Evolutionary conservation across 2,113 vertebrate species (phyloP).

Genomic region (Alethe diademata): DNA sequence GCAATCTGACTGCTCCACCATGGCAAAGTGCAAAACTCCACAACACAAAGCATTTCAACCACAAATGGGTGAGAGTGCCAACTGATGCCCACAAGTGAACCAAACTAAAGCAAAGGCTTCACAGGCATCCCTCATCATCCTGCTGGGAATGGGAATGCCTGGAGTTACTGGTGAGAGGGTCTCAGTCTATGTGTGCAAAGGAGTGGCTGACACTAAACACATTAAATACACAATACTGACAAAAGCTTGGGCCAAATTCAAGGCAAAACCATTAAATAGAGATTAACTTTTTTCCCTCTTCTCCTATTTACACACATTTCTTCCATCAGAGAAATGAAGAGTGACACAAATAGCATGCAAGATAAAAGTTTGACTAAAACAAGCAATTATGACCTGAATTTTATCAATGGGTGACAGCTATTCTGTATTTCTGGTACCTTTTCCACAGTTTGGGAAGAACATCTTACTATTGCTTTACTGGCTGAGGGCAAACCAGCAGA

Average conservation of each 20-base stretch:
- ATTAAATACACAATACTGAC: not conserved
- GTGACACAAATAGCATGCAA: rapidly evolving
- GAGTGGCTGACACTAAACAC: not conserved
- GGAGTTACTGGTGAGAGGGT: not conserved
- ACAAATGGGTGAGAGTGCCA: not conserved
- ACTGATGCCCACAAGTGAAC: not conserved
- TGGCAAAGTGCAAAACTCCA: not conserved
- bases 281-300: not conserved
- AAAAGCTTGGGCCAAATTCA: not conserved
- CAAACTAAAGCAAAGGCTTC: not conserved
- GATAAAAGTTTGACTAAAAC: not conserved
- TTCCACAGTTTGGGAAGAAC: not conserved
- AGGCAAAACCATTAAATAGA: not conserved
- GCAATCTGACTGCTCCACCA: not conserved
- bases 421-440: not conserved
- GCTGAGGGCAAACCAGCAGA: not conserved
- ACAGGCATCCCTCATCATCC: rapidly evolving
- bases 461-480: not conserved
- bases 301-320: not conserved
- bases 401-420: not conserved
- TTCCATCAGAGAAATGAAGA: not conserved
- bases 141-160: not conserved
- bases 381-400: not conserved
- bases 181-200: rapidly evolving
- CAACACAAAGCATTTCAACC: not conserved